A percentile compares a stretch with the other conserved stretches of the same genome.
Evolutionary conservation across 1,140 invertebrate species (phyloP).

Genomic region (Drosophila santomea): DNA sequence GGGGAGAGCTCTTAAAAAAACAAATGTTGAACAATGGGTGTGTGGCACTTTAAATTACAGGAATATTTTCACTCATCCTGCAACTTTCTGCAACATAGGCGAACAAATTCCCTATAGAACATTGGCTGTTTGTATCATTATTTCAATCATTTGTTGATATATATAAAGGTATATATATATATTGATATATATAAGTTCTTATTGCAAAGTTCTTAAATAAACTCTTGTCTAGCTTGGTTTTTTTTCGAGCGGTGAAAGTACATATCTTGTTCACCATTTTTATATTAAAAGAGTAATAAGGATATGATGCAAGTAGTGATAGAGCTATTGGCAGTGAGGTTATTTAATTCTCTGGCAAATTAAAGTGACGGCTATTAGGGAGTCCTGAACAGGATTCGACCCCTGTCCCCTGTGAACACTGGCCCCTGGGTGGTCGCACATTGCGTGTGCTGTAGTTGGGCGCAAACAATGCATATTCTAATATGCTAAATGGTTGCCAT

Average conservation of each 20-base stretch:
- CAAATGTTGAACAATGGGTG: slow-evolving; percentile 9
- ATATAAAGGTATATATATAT: too few species aligned
- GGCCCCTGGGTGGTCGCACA: slow-evolving; percentile 12
- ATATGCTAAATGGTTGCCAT: slow-evolving; percentile 63
- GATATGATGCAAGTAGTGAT: too few species aligned
- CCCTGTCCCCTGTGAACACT: background rate
- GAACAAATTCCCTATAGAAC: background rate
- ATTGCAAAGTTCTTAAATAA: too few species aligned
- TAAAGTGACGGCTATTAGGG: slow-evolving; percentile 36
- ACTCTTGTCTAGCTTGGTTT: too few species aligned
- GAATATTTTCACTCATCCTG: slow-evolving; percentile 5
- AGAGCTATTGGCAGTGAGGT: too few species aligned
- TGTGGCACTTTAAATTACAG: slow-evolving; percentile 16
- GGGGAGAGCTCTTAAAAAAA: slow-evolving; percentile 26
- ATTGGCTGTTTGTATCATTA: background rate
- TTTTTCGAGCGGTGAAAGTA: too few species aligned
- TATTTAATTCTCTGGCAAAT: background rate
- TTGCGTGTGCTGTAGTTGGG: slow-evolving; percentile 29
- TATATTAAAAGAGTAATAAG: too few species aligned
- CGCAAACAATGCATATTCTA: slow-evolving; percentile 64
- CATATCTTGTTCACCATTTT: too few species aligned
- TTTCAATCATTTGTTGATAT: too few species aligned
- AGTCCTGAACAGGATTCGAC: slow-evolving; percentile 6
- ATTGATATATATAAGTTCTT: too few species aligned
- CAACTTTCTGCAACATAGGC: background rate